These are phyloP conservation scores for Isichthys henryi DNA, from an alignment of 2,113 vertebrate species.

Conservation along the genomic window DNA sequence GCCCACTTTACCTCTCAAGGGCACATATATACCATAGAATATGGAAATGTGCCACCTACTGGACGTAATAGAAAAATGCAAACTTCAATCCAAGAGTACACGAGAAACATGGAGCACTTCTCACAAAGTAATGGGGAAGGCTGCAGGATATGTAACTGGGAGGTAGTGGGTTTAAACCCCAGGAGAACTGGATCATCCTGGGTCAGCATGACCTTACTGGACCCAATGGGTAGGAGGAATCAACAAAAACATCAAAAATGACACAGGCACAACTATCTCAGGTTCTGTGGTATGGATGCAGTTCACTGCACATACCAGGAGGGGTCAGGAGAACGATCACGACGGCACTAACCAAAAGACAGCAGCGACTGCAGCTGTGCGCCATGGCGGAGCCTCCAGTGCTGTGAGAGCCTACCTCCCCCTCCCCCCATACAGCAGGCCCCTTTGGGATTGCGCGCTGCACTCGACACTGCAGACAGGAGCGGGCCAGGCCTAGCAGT, in stretches of 20 bases:
- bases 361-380: neutral
- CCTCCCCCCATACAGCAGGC: neutral
- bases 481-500: neutral
- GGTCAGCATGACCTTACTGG: neutral
- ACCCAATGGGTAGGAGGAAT: neutral
- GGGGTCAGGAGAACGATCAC: neutral
- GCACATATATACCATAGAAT: neutral
- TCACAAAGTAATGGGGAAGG: neutral
- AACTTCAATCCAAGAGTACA: neutral
- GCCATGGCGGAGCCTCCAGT: neutral
- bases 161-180: neutral
- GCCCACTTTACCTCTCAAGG: too few species aligned
- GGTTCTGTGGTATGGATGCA: neutral
- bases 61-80: neutral
- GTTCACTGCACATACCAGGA: neutral
- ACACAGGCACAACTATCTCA: neutral
- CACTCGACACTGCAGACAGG: neutral
- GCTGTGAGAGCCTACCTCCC: neutral
- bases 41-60: neutral
- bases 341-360: neutral
- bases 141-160: neutral
- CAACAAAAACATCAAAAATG: neutral
- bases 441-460: neutral
- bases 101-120: neutral
- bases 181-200: neutral